Evolutionary conservation across 2,113 vertebrate species (phyloP).

Genomic region (Osmerus eperlanus): DNA sequence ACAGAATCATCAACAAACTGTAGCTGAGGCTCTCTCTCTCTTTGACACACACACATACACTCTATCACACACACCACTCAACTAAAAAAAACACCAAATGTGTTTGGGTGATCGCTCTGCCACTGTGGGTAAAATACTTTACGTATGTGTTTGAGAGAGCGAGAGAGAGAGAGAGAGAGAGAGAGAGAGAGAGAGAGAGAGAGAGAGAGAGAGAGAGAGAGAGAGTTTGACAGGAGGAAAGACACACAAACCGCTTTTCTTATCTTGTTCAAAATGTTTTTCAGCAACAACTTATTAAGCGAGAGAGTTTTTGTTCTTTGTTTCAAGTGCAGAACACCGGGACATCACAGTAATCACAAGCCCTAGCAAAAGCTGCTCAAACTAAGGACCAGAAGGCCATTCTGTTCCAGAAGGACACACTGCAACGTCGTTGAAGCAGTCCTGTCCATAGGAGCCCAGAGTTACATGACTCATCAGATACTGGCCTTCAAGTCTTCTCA

Average conservation of each 20-base stretch:
- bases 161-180: no score
- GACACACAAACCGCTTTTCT: no score
- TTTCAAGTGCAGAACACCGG: no score
- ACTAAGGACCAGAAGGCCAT: no score
- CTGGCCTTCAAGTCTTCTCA: slow-evolving; percentile 57
- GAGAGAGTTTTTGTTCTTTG: no score
- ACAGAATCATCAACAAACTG: slow-evolving; percentile 70
- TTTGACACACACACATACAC: slow-evolving; percentile 19
- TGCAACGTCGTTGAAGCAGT: slow-evolving; percentile 20
- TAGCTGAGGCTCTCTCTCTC: slow-evolving; percentile 33
- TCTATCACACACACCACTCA: slow-evolving; percentile 46
- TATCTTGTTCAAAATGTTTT: no score
- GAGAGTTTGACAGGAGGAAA: no score
- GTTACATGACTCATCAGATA: slow-evolving; percentile 37
- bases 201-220: slow-evolving; percentile 13
- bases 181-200: no score
- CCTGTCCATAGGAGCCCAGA: slow-evolving; percentile 46
- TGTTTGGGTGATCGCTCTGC: slow-evolving; percentile 60
- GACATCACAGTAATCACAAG: no score
- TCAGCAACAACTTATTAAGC: no score
- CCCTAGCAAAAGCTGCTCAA: no score
- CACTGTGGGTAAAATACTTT: slow-evolving; percentile 46
- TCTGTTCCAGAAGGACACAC: slow-evolving; percentile 56
- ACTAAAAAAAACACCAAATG: slow-evolving; percentile 61
- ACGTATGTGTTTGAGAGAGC: slow-evolving; percentile 11